These are phyloP conservation scores for Chaetodon trifascialis DNA, from an alignment of 2,113 vertebrate genomes.

Conservation along the genomic window DNA sequence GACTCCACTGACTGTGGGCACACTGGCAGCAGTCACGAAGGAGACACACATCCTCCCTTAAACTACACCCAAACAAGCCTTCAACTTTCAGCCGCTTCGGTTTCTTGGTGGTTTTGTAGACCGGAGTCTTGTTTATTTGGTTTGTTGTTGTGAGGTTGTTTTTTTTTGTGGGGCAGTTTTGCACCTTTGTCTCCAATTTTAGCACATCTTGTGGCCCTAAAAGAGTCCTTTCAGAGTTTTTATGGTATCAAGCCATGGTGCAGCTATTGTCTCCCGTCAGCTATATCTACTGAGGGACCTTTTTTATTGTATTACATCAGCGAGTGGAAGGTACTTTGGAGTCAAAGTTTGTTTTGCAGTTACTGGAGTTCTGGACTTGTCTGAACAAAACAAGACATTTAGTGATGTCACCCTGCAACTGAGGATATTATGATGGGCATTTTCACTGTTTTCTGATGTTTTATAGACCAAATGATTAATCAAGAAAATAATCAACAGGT, in stretches of 20 bases:
- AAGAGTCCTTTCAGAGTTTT: neutral
- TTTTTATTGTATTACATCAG: neutral
- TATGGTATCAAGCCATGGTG: neutral
- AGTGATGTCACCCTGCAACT: too few species aligned
- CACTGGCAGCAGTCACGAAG: constrained; percentile 27
- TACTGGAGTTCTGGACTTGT: too few species aligned
- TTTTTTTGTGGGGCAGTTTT: constrained; percentile 16
- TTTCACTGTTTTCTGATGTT: too few species aligned
- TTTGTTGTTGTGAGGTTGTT: constrained; percentile 23
- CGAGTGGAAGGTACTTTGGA: constrained; percentile 1
- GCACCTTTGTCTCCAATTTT: neutral
- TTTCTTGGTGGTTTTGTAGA: neutral
- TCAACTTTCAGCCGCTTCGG: neutral
- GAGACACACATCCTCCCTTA: neutral
- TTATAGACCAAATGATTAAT: too few species aligned
- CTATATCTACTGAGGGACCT: constrained; percentile 1
- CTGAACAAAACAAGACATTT: too few species aligned
- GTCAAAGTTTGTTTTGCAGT: neutral
- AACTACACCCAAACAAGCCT: neutral
- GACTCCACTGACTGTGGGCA: constrained; percentile 31
- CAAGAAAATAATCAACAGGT: too few species aligned
- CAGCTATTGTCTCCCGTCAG: neutral
- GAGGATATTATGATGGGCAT: neutral
- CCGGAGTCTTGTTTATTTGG: neutral
- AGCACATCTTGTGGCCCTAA: neutral